A percentile compares a stretch with the other conserved stretches of the same genome.
Evolutionary conservation across 2,888 invertebrate species (phyloP).

Genomic region (Tetranychus truncatus): DNA sequence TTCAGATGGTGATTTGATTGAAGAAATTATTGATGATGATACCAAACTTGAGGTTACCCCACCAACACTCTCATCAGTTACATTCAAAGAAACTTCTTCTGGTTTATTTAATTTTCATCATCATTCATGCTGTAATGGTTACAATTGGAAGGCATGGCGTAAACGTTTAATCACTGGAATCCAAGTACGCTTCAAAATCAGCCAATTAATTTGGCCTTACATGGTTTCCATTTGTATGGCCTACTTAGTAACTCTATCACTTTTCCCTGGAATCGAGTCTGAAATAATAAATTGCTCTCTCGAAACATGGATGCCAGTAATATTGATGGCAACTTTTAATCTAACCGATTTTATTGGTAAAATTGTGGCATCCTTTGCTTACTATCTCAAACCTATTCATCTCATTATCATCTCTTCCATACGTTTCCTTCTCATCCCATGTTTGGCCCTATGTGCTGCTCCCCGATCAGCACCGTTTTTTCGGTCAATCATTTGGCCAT

Average conservation of each 20-base stretch:
- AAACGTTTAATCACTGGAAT: neutral
- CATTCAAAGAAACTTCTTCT: neutral
- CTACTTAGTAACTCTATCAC: slow-evolving; percentile 68
- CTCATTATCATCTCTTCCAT: slow-evolving; percentile 53
- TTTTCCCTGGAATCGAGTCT: slow-evolving; percentile 76
- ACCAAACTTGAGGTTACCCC: neutral
- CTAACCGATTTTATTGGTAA: slow-evolving; percentile 67
- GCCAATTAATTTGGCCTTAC: slow-evolving; percentile 56
- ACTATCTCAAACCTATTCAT: slow-evolving; percentile 13
- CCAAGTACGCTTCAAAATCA: neutral
- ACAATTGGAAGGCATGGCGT: neutral
- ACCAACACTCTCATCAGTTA: neutral
- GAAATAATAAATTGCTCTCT: slow-evolving; percentile 66
- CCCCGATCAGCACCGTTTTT: slow-evolving; percentile 57
- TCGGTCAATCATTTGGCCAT: slow-evolving; percentile 44
- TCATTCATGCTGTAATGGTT: neutral
- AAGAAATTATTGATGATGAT: neutral
- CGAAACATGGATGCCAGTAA: slow-evolving; percentile 73
- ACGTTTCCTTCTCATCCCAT: slow-evolving; percentile 55
- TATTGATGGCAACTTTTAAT: slow-evolving; percentile 74
- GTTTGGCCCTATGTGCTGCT: slow-evolving; percentile 60
- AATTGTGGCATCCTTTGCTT: slow-evolving; percentile 25
- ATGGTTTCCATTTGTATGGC: slow-evolving; percentile 73
- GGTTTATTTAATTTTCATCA: neutral
- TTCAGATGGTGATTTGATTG: neutral